Evolutionary conservation across 2,113 vertebrate species (phyloP).

Genomic region (Myrmecophaga tridactyla): DNA sequence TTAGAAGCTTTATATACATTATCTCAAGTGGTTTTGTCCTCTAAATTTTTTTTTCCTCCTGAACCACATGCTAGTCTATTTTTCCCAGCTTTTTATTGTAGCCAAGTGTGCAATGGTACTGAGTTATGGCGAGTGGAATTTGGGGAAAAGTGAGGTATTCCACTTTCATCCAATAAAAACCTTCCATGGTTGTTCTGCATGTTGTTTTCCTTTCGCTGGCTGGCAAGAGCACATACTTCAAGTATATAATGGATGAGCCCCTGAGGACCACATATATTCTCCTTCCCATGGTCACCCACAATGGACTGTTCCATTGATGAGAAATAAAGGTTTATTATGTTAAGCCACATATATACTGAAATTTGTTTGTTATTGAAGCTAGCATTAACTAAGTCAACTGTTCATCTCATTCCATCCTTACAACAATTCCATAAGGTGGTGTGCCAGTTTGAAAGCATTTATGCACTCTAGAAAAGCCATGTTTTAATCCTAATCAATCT

Average conservation of each 20-base stretch:
- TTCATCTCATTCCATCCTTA: not conserved
- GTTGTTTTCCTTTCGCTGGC: not conserved
- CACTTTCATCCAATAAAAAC: not conserved
- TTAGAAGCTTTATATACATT: not conserved
- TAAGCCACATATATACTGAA: not conserved
- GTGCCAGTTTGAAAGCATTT: too few species aligned
- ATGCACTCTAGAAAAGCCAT: too few species aligned
- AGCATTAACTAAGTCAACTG: not conserved
- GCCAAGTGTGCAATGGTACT: not conserved
- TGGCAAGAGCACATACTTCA: not conserved
- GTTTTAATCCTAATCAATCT: too few species aligned
- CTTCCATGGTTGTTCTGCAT: not conserved
- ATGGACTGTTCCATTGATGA: not conserved
- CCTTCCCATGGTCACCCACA: not conserved
- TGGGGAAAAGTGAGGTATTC: not conserved
- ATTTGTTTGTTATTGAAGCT: not conserved
- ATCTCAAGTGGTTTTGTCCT: not conserved
- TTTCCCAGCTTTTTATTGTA: not conserved
- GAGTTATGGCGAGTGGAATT: not conserved
- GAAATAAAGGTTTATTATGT: not conserved
- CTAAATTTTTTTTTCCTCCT: not conserved
- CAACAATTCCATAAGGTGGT: not conserved
- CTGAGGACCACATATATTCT: not conserved
- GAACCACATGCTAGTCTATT: not conserved
- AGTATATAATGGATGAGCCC: not conserved